Conservation (phyloP, 1,140 invertebrate species). For the Euborellia annulipes region DNA sequence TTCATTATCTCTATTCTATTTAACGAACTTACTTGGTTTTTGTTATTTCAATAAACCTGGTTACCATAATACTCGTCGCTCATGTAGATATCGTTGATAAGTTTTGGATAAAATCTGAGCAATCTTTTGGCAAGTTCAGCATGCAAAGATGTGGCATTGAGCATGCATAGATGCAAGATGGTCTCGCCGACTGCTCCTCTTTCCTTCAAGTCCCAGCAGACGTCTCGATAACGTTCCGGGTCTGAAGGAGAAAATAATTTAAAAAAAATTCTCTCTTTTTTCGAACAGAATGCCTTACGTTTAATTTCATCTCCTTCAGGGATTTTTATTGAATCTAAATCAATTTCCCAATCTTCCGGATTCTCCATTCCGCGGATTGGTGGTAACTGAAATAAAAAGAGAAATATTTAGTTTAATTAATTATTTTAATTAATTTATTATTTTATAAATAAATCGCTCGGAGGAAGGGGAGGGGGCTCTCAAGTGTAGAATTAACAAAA, state of each 20-base stretch:
- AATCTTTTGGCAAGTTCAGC: conserved; percentile 85
- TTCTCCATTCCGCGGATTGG: conserved; percentile 60
- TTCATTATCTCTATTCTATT: no score
- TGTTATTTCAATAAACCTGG: no score
- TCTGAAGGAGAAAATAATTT: conserved; percentile 32
- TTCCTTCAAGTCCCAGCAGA: conserved; percentile 86
- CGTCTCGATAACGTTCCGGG: conserved; percentile 54
- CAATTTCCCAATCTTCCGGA: conserved; percentile 64
- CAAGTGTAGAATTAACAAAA: no score
- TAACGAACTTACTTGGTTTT: no score
- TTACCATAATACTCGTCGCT: conserved; percentile 93
- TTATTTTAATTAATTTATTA: no score
- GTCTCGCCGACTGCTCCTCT: conserved; percentile 92
- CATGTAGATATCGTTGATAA: conserved; percentile 92
- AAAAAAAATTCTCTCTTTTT: no score
- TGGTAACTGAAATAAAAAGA: conserved; percentile 36
- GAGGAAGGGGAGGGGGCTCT: no score
- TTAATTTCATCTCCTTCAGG: neutral
- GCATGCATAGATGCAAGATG: conserved; percentile 80
- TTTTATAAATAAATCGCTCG: no score
- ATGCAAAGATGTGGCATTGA: conserved; percentile 80
- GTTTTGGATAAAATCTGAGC: conserved; percentile 79
- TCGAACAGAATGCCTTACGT: no score
- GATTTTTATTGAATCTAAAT: conserved; percentile 45
- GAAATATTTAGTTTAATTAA: no score